phyloP scores from a whole-genome alignment of 2,888 invertebrate species.

The Sinodicranocentrus sp. region DNA sequence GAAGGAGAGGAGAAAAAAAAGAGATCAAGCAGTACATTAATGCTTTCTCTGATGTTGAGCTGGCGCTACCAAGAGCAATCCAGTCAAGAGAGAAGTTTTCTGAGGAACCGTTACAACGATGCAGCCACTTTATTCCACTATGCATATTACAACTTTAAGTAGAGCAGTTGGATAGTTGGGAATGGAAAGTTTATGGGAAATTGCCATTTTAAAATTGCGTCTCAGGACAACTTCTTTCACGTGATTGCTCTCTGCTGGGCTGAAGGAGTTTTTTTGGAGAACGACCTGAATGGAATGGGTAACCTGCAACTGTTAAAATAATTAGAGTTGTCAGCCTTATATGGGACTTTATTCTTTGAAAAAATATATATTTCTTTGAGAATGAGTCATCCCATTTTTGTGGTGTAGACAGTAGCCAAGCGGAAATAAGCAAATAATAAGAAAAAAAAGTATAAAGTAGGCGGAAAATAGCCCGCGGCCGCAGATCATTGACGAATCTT shows the following conservation, averaged over 20 bases:
- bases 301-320: background rate
- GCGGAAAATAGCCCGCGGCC: too few species aligned
- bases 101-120: too few species aligned
- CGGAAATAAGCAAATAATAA: too few species aligned
- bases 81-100: too few species aligned
- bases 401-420: too few species aligned
- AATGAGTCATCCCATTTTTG: too few species aligned
- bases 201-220: conserved; percentile 1
- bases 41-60: background rate
- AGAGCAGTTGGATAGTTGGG: background rate
- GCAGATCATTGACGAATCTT: too few species aligned
- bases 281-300: background rate
- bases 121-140: too few species aligned
- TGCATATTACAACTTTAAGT: background rate
- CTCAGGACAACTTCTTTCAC: background rate
- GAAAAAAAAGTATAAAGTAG: too few species aligned
- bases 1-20: conserved; percentile 3
- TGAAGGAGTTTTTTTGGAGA: background rate
- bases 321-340: too few species aligned
- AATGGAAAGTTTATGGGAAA: background rate
- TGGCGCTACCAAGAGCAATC: conserved; percentile 28
- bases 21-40: conserved; percentile 9
- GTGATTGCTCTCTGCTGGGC: background rate
- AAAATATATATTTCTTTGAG: too few species aligned
- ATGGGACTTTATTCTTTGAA: too few species aligned